Percentiles rank a stretch among this genome's conserved stretches.
Conservation (phyloP, 2,797 vertebrate species). For the Onychomys arenicola region DNA sequence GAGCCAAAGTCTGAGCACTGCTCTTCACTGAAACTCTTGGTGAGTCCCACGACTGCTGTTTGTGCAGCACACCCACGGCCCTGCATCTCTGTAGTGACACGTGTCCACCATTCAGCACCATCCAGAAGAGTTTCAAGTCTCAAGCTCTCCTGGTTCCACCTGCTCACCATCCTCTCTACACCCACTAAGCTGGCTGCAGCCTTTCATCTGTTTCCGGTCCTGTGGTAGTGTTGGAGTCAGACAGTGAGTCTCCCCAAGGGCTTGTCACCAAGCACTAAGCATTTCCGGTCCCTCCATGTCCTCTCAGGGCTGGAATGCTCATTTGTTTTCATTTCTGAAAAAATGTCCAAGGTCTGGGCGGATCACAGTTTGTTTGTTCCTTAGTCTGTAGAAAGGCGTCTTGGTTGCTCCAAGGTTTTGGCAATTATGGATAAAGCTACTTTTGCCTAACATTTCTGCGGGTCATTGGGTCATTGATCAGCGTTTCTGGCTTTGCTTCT, state of each 20-base stretch:
- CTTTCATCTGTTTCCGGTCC: background rate
- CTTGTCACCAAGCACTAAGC: background rate
- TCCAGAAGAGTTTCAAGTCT: background rate
- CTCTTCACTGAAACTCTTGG: background rate
- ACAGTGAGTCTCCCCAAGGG: fast-evolving
- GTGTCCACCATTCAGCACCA: background rate
- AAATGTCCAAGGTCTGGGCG: too few relatives aligned
- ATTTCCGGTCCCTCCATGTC: background rate
- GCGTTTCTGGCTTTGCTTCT: background rate
- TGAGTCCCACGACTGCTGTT: background rate
- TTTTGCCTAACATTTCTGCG: background rate
- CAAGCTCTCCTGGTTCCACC: too few relatives aligned
- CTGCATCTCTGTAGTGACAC: background rate
- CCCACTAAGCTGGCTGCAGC: too few relatives aligned
- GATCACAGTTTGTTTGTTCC: fast-evolving
- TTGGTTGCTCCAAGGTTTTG: background rate
- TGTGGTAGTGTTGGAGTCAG: background rate
- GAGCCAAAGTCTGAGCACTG: background rate
- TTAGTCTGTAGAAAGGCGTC: background rate
- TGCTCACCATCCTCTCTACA: fast-evolving
- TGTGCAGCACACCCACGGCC: background rate
- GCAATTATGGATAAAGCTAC: background rate
- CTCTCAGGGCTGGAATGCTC: background rate
- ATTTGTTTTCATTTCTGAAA: background rate
- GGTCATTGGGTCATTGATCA: background rate